Evolutionary conservation across 2,113 vertebrate genomes (phyloP), one percentile per base, ranked within the genome.

Genomic region (Microtus oregoni): DNA sequence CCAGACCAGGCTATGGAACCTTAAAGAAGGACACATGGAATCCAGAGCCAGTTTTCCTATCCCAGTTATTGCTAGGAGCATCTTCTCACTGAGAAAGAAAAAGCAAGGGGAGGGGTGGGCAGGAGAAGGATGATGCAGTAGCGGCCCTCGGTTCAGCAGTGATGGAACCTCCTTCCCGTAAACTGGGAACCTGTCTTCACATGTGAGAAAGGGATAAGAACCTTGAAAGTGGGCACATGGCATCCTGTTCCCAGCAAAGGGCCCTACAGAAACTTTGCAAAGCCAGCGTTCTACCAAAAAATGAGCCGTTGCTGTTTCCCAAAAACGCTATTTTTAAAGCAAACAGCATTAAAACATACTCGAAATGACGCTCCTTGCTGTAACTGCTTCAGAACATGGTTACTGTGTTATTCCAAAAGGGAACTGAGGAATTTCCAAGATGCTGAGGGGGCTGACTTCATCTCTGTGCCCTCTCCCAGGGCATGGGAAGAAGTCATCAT

Each of bases 391-490:
- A 68, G 72, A 90, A 92, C 76, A 73, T 9, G 32, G 35, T 47
- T 52, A 73, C 70, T 77, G 26, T 96, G 41, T 88, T 90, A 86
- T 92, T 89, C 72, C 52, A 32, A 85, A 78, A 15, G 15, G 35
- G 32, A 52, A 76, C 55, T 77, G 26, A 91, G 83, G 75, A 91
- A 92, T 94, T 91, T 95, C 72, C 86, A 79, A 7, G 0, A 47
- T 19, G 86, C 86, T 58, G 28, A 89, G 70, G 50, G 41, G 17
- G 47, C 78, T 95, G 83, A 86, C 72, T 90, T 92, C 12, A 5
- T 91, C 86, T 75, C 44, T 7, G 11, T 94, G 96, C 91, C 97
- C 92, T 96, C 96, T 95, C 95, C 90, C 79, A 44, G 97, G 89
- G 82, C 95, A 94, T 97, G 97, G 89, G 97, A 97, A 98, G 96